A percentile compares a stretch with the other conserved stretches of the same genome.
phyloP scores from a whole-genome alignment of 35 echinoderm and acorn worm genomes.

The Heliocidaris erythrogramma region DNA sequence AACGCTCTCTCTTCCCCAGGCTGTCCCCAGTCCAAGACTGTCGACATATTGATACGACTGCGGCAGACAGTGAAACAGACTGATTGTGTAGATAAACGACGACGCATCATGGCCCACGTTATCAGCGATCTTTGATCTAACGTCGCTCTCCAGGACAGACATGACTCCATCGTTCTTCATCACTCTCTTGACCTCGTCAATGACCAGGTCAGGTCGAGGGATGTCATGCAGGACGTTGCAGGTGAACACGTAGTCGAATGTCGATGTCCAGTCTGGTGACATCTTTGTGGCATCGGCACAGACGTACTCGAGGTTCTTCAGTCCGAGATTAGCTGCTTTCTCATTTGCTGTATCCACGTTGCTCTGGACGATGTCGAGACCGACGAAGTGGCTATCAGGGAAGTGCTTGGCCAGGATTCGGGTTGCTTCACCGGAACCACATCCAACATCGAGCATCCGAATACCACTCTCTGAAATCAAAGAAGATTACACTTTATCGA shows the following conservation, averaged over 20 bases:
- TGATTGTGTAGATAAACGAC: slow-evolving; percentile 83
- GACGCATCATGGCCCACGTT: slow-evolving; percentile 83
- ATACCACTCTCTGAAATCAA: slow-evolving; percentile 75
- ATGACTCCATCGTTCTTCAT: slow-evolving; percentile 71
- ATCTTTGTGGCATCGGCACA: slow-evolving; percentile 71
- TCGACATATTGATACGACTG: slow-evolving; percentile 64
- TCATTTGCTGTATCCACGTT: slow-evolving; percentile 61
- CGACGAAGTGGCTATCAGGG: slow-evolving; percentile 76
- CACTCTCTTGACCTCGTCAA: slow-evolving; percentile 73
- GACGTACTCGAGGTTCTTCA: slow-evolving; percentile 82
- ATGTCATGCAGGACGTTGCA: slow-evolving; percentile 90
- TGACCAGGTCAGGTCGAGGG: slow-evolving; percentile 65
- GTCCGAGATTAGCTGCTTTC: slow-evolving; percentile 50
- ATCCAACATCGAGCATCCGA: slow-evolving; percentile 82
- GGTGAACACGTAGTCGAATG: slow-evolving; percentile 79
- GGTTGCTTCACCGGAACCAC: slow-evolving; percentile 72
- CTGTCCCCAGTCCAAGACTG: slow-evolving; percentile 72
- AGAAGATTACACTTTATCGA: no score
- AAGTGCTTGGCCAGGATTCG: slow-evolving; percentile 76
- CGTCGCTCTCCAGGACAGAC: slow-evolving; percentile 79
- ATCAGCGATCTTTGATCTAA: slow-evolving; percentile 61
- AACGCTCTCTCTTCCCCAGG: slow-evolving; percentile 87
- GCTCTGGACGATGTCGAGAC: slow-evolving; percentile 83
- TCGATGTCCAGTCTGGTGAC: slow-evolving; percentile 66
- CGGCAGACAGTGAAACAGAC: slow-evolving; percentile 94